These are phyloP conservation scores for Mungos mungo DNA, from an alignment of 2,113 vertebrate species.

Conservation along the genomic window DNA sequence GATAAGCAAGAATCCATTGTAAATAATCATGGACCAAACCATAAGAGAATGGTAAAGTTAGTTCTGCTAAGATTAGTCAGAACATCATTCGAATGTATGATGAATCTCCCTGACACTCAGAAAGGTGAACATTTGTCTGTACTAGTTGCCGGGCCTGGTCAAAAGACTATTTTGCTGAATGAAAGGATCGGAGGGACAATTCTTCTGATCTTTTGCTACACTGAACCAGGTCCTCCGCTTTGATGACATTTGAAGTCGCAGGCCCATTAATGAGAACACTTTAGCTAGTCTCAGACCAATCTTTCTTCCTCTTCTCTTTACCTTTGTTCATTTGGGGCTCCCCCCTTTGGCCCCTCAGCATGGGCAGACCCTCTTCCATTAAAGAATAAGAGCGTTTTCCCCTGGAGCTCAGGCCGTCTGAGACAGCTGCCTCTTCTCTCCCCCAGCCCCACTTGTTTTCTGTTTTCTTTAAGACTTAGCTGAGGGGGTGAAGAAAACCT, in stretches of 20 bases:
- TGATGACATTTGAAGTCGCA: constrained; percentile 74
- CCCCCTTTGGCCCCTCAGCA: constrained; percentile 47
- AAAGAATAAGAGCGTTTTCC: constrained; percentile 57
- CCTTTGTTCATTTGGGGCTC: constrained; percentile 64
- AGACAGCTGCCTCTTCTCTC: constrained; percentile 62
- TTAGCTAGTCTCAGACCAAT: constrained; percentile 58
- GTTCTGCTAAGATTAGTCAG: constrained; percentile 46
- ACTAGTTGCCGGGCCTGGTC: constrained; percentile 14
- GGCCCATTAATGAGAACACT: constrained; percentile 71
- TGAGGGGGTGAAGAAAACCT: neutral
- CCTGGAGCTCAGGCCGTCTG: constrained; percentile 2
- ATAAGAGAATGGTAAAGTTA: constrained; percentile 46
- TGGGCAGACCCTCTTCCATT: constrained; percentile 47
- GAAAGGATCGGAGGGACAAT: constrained; percentile 46
- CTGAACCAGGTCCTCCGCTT: constrained; percentile 54
- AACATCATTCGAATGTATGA: constrained; percentile 53
- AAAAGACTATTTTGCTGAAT: constrained; percentile 64
- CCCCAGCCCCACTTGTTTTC: constrained; percentile 43
- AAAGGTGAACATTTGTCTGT: constrained; percentile 24
- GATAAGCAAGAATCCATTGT: constrained; percentile 35
- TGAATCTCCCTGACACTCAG: constrained; percentile 35
- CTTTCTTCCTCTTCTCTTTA: constrained; percentile 67
- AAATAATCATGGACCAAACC: constrained; percentile 18
- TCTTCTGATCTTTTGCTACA: constrained; percentile 68
- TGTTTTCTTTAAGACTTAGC: constrained; percentile 46